Base-by-base conservation (phyloP, 2,113 vertebrate species). In the Dromiciops gliroides region DNA sequence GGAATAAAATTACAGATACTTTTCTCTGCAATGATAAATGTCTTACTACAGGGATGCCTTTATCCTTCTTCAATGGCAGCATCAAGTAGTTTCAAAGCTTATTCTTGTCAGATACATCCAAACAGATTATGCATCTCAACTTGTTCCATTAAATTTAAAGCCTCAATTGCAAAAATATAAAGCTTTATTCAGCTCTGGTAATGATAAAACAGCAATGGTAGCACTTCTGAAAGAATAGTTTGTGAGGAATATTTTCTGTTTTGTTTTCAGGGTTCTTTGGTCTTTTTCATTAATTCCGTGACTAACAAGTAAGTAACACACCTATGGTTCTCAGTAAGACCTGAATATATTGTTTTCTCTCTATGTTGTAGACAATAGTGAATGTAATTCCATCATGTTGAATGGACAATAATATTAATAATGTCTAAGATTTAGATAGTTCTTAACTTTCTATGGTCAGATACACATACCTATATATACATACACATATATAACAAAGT, bases 1-100 rank as follows among this genome's bases (percentile, higher is more conserved):
- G 50, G n/a, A 97, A n/a, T n/a, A 97, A 97, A 97, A 97, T 97
- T 96, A 94, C 96, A 88, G 56, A 89, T 95, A 50, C 11, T 97
- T 97, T 96, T 53, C 49, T 56, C 91, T 89, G 28, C 95, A 96
- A 97, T 97, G 91, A 95, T 94, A 97, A 97, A 97, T 94, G 26
- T 7, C 94, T 95, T 52, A 51, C 91, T 50, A 94, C 2, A 75
- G 94, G 60, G 96, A 50, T 91, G 9, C 24, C 19, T 96, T 97
- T 96, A 96, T 95, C 89, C 51, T 49, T 93, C 94, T 97, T 56
- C 93, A 92, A 96, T 4, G 89, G 94, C 50, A 92, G 53, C 48
- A 19, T 96, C 95, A 97, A 95, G 51, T 96, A 1, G 0, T 96
- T 93, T 92, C 89, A 93, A 47, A 53, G 90, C 94, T 96, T 95